Conservation (phyloP, 2,888 invertebrate species). For the Neelides folsomi region DNA sequence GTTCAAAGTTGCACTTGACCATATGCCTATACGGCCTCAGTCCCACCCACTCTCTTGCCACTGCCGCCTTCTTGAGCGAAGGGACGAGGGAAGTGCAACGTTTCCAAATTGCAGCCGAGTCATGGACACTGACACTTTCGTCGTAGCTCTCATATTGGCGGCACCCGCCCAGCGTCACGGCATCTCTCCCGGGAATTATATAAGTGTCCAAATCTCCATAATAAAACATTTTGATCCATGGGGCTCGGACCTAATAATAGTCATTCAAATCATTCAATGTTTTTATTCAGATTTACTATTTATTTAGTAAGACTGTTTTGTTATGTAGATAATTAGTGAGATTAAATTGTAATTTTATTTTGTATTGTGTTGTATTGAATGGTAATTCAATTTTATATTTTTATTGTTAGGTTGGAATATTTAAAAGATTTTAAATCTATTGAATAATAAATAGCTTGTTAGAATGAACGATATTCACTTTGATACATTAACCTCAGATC, state of each 20-base stretch:
- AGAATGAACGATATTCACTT: too few relatives aligned
- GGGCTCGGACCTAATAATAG: constrained; percentile 52
- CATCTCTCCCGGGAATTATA: constrained; percentile 58
- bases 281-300: too few relatives aligned
- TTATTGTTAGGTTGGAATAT: neutral
- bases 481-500: too few relatives aligned
- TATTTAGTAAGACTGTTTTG: too few relatives aligned
- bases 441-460: too few relatives aligned
- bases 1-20: constrained; percentile 21
- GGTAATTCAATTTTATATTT: too few relatives aligned
- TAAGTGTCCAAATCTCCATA: constrained; percentile 78
- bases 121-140: constrained; percentile 51
- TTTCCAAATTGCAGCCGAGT: constrained; percentile 61
- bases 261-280: neutral
- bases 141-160: constrained; percentile 69
- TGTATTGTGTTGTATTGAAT: too few relatives aligned
- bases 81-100: constrained; percentile 66
- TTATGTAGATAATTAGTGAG: too few relatives aligned
- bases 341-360: too few relatives aligned
- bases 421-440: neutral
- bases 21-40: constrained; percentile 61
- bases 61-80: constrained; percentile 42
- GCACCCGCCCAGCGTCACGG: constrained; percentile 71
- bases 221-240: constrained; percentile 78
- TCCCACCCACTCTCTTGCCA: constrained; percentile 65